These are phyloP conservation scores for Xenopus petersii DNA, from an alignment of 2,797 vertebrate species.

Conservation along the genomic window DNA sequence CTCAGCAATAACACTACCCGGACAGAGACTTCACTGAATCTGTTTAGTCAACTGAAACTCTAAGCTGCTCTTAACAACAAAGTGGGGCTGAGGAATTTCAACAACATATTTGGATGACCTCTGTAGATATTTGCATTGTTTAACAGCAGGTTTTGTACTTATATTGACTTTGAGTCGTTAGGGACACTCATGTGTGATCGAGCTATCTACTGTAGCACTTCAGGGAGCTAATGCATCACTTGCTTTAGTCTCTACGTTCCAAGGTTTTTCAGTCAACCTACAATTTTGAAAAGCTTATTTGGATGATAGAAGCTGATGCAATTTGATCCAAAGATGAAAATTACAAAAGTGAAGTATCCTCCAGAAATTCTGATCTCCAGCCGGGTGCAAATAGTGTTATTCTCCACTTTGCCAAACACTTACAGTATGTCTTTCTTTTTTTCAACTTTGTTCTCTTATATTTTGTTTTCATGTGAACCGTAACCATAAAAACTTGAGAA, in stretches of 20 bases:
- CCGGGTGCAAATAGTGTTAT: constrained; percentile 48
- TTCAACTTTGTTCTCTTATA: constrained; percentile 36
- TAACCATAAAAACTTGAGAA: constrained; percentile 3
- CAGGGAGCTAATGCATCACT: constrained; percentile 45
- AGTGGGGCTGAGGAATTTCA: constrained; percentile 7
- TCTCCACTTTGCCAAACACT: constrained; percentile 44
- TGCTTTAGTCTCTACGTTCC: constrained; percentile 30
- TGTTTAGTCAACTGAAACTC: constrained; percentile 24
- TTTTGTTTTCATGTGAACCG: constrained; percentile 22
- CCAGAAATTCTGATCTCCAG: constrained; percentile 41
- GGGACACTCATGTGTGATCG: constrained; percentile 9
- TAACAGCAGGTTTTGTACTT: constrained; percentile 11
- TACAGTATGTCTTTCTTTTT: constrained; percentile 42
- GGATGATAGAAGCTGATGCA: constrained; percentile 36
- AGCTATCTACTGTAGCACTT: constrained; percentile 7
- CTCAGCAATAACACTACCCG: constrained; percentile 20
- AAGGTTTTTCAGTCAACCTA: constrained; percentile 40
- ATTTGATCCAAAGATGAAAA: constrained; percentile 48
- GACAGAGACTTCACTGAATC: constrained; percentile 15
- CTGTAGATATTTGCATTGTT: constrained; percentile 34
- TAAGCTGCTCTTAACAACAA: constrained; percentile 25
- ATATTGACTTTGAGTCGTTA: constrained; percentile 4
- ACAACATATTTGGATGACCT: background rate
- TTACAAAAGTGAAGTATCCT: constrained; percentile 46
- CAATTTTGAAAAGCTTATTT: constrained; percentile 46